Conservation (phyloP, 2,113 vertebrate species). For the Gymnorhina tibicen region DNA sequence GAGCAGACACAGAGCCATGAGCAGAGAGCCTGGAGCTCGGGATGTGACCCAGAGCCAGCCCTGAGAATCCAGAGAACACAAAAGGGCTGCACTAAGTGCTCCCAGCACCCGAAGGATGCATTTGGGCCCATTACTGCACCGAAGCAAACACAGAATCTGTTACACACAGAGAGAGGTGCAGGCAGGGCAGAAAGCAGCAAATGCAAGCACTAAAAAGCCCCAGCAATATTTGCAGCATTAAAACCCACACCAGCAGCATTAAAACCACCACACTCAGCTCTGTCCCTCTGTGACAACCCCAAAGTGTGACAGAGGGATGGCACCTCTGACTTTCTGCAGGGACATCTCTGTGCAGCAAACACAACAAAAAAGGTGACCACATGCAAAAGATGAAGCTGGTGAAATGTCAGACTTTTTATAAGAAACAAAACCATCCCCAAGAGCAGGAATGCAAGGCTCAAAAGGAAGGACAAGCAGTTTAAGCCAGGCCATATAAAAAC, state of each 20-base stretch:
- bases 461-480: background rate
- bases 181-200: background rate
- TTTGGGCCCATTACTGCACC: background rate
- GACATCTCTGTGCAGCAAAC: background rate
- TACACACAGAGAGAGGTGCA: too few relatives aligned
- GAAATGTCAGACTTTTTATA: background rate
- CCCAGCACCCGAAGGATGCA: background rate
- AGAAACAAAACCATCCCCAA: background rate
- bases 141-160: background rate
- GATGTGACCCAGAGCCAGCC: background rate
- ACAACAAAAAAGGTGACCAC: background rate
- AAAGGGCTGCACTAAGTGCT: background rate
- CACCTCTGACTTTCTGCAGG: background rate
- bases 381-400: fast-evolving
- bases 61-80: background rate
- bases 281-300: background rate
- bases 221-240: background rate
- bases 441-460: background rate
- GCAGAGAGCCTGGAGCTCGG: background rate
- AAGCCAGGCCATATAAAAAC: background rate
- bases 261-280: background rate
- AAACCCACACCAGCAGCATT: background rate
- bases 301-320: background rate
- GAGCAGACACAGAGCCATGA: background rate
- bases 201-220: background rate